These are phyloP conservation scores for Herpailurus yagouaroundi DNA, from an alignment of 2,113 vertebrate genomes.

Conservation along the genomic window DNA sequence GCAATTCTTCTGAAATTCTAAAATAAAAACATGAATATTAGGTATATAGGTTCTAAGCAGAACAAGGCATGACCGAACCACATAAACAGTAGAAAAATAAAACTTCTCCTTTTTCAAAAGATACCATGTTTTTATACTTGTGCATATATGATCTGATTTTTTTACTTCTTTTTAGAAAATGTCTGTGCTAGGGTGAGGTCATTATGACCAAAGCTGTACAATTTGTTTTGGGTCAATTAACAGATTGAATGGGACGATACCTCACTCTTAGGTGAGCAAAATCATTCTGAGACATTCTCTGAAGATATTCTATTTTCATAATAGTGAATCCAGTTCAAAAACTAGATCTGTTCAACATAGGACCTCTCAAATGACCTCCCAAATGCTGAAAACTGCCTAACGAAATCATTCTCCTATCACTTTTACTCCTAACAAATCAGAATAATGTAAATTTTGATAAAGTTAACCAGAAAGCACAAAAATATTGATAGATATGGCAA, in stretches of 20 bases:
- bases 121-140: neutral
- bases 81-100: neutral
- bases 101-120: neutral
- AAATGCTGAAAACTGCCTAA: neutral
- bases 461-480: neutral
- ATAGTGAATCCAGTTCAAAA: neutral
- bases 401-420: neutral
- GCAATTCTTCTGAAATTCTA: neutral
- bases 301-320: neutral
- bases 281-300: neutral
- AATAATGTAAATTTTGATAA: neutral
- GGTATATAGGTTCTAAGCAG: neutral
- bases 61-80: constrained; percentile 1
- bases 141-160: neutral
- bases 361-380: neutral
- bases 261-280: neutral
- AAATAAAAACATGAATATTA: neutral
- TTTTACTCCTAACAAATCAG: neutral
- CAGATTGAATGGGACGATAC: neutral
- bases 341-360: neutral
- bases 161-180: neutral
- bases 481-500: neutral
- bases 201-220: neutral
- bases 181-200: neutral
- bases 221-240: neutral